Evolutionary conservation across 1,140 invertebrate genomes (phyloP).

Genomic region (Brachystomella parvula): DNA sequence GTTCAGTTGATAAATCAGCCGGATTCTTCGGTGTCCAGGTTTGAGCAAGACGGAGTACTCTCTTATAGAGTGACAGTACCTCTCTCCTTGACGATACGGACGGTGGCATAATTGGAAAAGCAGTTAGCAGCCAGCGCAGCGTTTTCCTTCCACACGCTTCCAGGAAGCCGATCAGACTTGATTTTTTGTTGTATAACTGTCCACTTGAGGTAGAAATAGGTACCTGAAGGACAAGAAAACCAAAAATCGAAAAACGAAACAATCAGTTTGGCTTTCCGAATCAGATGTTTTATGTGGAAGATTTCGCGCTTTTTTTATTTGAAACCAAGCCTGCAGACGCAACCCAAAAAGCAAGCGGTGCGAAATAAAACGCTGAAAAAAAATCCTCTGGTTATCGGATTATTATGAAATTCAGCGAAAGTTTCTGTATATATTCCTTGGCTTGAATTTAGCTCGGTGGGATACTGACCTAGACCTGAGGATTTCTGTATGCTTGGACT

Average conservation of each 20-base stretch:
- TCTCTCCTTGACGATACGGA: slow-evolving; percentile 7
- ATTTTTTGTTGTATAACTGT: not conserved
- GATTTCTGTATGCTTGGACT: not conserved
- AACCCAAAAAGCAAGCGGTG: not conserved
- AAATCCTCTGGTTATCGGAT: not conserved
- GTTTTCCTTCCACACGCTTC: too few relatives aligned
- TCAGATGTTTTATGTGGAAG: too few relatives aligned
- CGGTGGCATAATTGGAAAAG: not conserved
- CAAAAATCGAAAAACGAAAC: not conserved
- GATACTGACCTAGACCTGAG: not conserved
- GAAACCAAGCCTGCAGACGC: too few relatives aligned
- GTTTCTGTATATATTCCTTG: not conserved
- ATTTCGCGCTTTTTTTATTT: too few relatives aligned
- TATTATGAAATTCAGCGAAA: not conserved
- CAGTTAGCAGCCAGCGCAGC: too few relatives aligned
- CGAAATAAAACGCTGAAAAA: not conserved
- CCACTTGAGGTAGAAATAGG: not conserved
- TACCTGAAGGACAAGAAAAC: not conserved
- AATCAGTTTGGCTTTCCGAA: too few relatives aligned
- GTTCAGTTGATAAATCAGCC: slow-evolving; percentile 21
- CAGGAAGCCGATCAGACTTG: too few relatives aligned
- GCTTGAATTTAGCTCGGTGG: not conserved
- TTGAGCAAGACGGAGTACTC: slow-evolving; percentile 27
- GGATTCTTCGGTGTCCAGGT: slow-evolving; percentile 31
- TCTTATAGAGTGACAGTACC: slow-evolving; percentile 30